Conservation (phyloP, 1,140 invertebrate species). For the Steinernema khuongi region DNA sequence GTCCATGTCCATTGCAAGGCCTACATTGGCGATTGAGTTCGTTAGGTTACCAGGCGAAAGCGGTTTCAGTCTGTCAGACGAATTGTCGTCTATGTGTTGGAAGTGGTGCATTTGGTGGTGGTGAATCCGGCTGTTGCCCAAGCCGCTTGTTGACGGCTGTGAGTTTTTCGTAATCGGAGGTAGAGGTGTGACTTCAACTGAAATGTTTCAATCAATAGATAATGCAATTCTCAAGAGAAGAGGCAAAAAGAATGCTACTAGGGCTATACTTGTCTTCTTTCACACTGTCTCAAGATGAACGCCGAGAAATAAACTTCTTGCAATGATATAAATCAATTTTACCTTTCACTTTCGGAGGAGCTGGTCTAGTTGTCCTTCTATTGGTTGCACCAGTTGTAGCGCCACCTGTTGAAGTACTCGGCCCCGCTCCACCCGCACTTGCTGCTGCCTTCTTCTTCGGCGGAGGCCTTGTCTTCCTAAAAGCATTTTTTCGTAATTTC, state of each 20-base stretch:
- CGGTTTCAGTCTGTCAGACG: neutral
- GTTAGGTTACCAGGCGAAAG: neutral
- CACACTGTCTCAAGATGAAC: too few relatives aligned
- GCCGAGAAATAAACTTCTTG: too few relatives aligned
- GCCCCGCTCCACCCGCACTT: neutral
- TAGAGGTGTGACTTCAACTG: neutral
- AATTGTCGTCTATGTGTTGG: neutral
- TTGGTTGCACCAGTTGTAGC: conserved; percentile 8
- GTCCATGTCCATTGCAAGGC: neutral
- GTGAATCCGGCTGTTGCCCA: neutral
- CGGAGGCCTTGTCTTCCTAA: neutral
- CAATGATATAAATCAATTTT: neutral
- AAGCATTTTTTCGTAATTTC: neutral
- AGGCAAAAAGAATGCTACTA: too few relatives aligned
- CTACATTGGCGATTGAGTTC: neutral
- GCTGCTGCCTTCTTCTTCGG: neutral
- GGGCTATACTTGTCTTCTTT: too few relatives aligned
- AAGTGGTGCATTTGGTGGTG: neutral
- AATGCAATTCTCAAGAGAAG: neutral
- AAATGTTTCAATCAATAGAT: neutral
- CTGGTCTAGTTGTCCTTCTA: conserved; percentile 2
- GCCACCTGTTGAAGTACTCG: conserved; percentile 20
- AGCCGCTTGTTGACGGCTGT: conserved; percentile 1
- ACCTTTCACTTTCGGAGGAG: conserved; percentile 9
- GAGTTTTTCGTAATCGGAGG: neutral